Evolutionary conservation across 2,797 vertebrate genomes (phyloP), one percentile per base, ranked within the genome.

Genomic region (Anomalospiza imberbis): DNA sequence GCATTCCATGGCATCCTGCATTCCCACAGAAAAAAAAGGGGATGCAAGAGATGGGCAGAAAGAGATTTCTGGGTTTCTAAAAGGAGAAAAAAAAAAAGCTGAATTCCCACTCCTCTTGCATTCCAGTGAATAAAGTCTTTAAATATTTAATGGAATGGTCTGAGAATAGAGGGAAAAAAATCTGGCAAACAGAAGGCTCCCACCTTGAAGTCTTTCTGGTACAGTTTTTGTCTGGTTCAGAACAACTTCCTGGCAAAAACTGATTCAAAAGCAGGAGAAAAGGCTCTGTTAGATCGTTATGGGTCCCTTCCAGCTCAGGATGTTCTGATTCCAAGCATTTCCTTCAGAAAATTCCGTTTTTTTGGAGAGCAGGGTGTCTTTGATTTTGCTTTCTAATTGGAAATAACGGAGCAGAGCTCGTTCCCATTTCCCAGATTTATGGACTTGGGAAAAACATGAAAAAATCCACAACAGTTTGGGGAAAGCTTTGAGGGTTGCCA

Each of bases 371-470:
- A 45, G n/a, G 11, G 15, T 11, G 47, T 7, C n/a, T 58, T 60
- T 85, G 29, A 29, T 29, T 61, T 38, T 8, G 6, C 8, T 68
- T 45, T 29, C 7, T 29, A 8, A 53, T n/a, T 38, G 63, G 47
- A 17, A 9, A 38, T 40, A 29, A 53, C 0, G 1, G n/a, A 40
- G 63, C 83, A 45, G 54, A 45, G 47, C 83, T 61, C 4, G 63
- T 85, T 76, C 47, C 63, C 47, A 4, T 61, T 61, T 45, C 63
- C 82, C 72, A 53, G 19, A 25, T 61, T 53, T n/a, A 17, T 24
- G 38, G 71, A 1, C 3, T 24, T 16, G 62, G 62, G 82, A 6
- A 32, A 22, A 58, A 0, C 24, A 38, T 0, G 4, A 7, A 29
- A 75, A 65, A 58, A 38, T 5, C 6, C 47, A 5, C 62, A 32